These are phyloP conservation scores for Oceanodroma tethys DNA, from an alignment of 2,113 vertebrate genomes.

Conservation along the genomic window DNA sequence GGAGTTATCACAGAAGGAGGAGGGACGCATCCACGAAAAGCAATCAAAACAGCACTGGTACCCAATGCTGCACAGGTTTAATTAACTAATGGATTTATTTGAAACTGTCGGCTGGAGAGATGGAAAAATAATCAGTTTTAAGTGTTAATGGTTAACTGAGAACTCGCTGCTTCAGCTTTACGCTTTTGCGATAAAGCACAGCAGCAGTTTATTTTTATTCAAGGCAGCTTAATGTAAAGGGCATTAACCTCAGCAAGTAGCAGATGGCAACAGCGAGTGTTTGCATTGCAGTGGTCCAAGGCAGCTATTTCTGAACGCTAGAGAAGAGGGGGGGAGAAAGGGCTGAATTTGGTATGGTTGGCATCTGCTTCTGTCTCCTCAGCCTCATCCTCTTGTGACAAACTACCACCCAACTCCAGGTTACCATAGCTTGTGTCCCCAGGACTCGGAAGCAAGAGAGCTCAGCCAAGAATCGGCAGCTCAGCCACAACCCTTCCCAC, in stretches of 20 bases:
- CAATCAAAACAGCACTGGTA: neutral
- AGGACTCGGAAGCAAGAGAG: neutral
- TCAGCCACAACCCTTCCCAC: neutral
- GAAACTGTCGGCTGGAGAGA: neutral
- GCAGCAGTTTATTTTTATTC: neutral
- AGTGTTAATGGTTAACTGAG: constrained; percentile 59
- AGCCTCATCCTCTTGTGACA: neutral
- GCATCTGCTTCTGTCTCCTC: neutral
- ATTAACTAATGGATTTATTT: constrained; percentile 21
- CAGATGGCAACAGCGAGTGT: neutral
- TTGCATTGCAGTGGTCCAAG: neutral
- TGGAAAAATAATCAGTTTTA: constrained; percentile 15
- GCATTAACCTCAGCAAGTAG: neutral
- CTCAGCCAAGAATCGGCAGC: neutral
- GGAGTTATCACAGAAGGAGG: neutral
- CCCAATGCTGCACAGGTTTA: neutral
- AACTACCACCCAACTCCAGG: neutral
- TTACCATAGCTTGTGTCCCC: neutral
- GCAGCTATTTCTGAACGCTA: neutral
- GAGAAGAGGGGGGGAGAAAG: neutral
- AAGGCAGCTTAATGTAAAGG: neutral
- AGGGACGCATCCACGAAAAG: neutral
- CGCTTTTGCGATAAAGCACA: neutral
- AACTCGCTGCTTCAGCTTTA: neutral
- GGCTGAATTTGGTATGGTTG: neutral